phyloP scores from a whole-genome alignment of 2,888 invertebrate species.

The Syritta pipiens region DNA sequence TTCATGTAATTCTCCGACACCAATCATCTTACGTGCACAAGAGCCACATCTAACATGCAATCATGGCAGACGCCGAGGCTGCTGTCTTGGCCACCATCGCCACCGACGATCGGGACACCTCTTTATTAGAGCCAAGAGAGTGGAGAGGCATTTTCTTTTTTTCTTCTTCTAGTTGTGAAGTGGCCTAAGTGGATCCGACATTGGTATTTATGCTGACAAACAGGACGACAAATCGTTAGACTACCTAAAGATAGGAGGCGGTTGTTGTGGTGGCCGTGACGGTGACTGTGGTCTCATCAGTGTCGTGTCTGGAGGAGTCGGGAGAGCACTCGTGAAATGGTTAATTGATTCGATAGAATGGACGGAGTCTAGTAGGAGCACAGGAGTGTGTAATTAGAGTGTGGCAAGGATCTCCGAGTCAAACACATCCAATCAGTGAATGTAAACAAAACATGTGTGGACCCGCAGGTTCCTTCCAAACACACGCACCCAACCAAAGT shows the following conservation, averaged over 20 bases:
- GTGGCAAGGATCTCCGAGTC: constrained; percentile 7
- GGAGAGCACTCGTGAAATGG: constrained; percentile 14
- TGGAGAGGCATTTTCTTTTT: no score
- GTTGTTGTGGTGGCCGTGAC: no score
- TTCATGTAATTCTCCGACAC: constrained; percentile 66
- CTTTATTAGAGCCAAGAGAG: constrained; percentile 58
- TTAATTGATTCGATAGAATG: constrained; percentile 48
- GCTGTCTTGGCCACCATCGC: constrained; percentile 35
- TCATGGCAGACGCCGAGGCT: constrained; percentile 38
- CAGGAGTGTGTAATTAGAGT: constrained; percentile 14
- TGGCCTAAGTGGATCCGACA: constrained; percentile 65
- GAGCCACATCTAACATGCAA: constrained; percentile 57
- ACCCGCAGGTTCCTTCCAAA: background rate
- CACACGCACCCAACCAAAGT: constrained; percentile 20
- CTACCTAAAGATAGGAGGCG: constrained; percentile 37
- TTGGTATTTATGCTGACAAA: constrained; percentile 70
- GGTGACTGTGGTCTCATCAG: no score
- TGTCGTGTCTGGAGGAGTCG: background rate
- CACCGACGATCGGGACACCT: constrained; percentile 59
- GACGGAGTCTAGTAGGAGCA: constrained; percentile 8
- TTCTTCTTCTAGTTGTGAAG: constrained; percentile 18
- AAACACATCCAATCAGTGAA: constrained; percentile 41
- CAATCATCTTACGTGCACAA: constrained; percentile 65
- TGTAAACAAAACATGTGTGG: constrained; percentile 56
- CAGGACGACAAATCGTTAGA: constrained; percentile 67